Evolutionary conservation across 2,113 vertebrate genomes (phyloP).

Genomic region (Columba livia): DNA sequence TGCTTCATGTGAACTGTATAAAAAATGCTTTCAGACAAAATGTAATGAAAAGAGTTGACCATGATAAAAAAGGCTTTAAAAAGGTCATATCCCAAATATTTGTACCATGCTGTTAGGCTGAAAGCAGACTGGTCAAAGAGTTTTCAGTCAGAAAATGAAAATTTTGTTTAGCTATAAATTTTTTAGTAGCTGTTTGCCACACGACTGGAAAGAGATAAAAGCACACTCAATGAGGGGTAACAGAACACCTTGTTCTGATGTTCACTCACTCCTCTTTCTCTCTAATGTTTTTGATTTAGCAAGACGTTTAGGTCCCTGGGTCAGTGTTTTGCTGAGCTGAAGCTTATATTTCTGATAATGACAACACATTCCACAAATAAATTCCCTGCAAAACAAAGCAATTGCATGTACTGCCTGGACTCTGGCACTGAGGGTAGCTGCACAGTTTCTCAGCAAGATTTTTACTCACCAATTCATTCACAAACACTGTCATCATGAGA

Average conservation of each 20-base stretch:
- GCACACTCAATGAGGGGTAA: neutral
- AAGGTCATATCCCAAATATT: neutral
- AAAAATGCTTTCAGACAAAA: constrained; percentile 33
- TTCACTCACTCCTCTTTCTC: neutral
- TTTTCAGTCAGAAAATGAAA: constrained; percentile 27
- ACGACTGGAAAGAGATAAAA: constrained; percentile 51
- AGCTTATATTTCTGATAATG: neutral
- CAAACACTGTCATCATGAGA: neutral
- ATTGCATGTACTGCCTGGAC: neutral
- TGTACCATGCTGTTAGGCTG: neutral
- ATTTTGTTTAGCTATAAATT: constrained; percentile 24
- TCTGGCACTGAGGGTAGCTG: neutral
- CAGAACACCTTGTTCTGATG: constrained; percentile 26
- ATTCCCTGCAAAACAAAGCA: neutral
- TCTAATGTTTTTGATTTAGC: constrained; percentile 9
- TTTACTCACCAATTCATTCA: neutral
- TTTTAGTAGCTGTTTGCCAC: constrained; percentile 31
- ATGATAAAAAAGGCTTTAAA: neutral
- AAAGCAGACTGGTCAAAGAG: neutral
- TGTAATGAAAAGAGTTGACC: neutral
- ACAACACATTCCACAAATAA: neutral
- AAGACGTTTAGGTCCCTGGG: neutral
- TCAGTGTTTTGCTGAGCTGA: neutral
- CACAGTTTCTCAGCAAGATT: neutral
- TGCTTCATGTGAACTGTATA: neutral